Base-by-base conservation (phyloP, 2,888 invertebrate species). In the Caenorhabditis sp. region DNA sequence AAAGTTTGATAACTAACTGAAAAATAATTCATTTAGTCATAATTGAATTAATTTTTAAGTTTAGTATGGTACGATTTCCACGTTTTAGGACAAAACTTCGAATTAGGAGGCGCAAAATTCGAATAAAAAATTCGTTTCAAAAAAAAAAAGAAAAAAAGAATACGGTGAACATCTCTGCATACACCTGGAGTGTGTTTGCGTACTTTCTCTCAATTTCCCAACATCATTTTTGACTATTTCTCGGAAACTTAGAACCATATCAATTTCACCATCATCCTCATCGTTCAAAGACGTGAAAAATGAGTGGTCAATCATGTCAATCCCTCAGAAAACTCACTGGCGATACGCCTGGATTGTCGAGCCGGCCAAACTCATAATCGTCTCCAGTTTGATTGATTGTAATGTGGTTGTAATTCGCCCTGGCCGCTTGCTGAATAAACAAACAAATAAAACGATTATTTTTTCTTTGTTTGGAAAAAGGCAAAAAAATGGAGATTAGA, bases 271-370 rank as follows among this genome's bases (percentile, higher is more conserved):
- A 43, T 43, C 43, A 14, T 43, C 17, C 14, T 43, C 17, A 10
- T 3, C 17, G 3, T 43, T 43, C 14, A 10, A 43, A 43, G 17
- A 14, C 14, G 8, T 12, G 14, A 3, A 43, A 17, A 43, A 43
- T 43, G 14, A 43, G 14, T 43, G 31, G 31, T 31, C 31, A 31
- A 31, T 10, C 4, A 31, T 31, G 4, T 31, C 31, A 4, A 10
- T 10, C 10, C 10, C 23, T 4, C 4, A 58, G 26, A 36, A 36
- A 69, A 78, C 78, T 76, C 24, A 79, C 79, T 77, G 77, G 59
- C 79, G 74, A 69, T 79, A 79, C n/a, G 79, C 79, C 68, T 79
- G 79, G 65, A 79, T 79, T 50, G 79, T 77, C 17, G 77, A 72
- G 37, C 79, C 77, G 19, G 63, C 63, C 27, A 74, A 23, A 50